These are phyloP conservation scores for Hylaea fasciaria DNA, from an alignment of 2,888 invertebrate genomes.

Conservation along the genomic window DNA sequence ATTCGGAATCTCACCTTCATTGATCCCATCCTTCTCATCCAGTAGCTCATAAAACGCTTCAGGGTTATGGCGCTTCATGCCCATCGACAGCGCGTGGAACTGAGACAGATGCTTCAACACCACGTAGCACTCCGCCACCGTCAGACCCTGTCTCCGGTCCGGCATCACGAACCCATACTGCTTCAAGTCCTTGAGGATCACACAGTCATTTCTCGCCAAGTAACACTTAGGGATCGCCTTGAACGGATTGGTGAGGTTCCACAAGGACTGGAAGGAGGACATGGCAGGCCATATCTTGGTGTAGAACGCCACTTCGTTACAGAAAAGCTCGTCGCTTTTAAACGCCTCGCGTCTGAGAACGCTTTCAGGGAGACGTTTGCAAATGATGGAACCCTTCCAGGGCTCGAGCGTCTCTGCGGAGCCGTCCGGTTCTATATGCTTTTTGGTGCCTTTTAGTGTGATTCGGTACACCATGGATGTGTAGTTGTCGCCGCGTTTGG, in stretches of 20 bases:
- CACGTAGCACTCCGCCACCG: constrained; percentile 84
- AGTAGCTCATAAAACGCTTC: constrained; percentile 82
- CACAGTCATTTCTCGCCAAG: constrained; percentile 83
- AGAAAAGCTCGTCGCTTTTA: constrained; percentile 89
- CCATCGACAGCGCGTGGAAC: constrained; percentile 87
- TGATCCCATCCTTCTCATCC: constrained; percentile 75
- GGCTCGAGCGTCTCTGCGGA: constrained; percentile 66
- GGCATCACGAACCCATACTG: constrained; percentile 86
- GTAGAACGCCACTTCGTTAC: constrained; percentile 90
- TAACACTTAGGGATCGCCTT: constrained; percentile 86
- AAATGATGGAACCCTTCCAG: constrained; percentile 88
- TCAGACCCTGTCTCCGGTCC: constrained; percentile 86
- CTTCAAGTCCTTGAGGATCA: constrained; percentile 86
- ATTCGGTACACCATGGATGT: constrained; percentile 90
- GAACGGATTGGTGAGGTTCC: constrained; percentile 74
- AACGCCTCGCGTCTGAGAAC: constrained; percentile 87
- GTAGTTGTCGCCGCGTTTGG: constrained; percentile 90
- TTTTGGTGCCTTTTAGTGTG: constrained; percentile 82
- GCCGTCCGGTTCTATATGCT: constrained; percentile 57
- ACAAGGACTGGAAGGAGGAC: constrained; percentile 81
- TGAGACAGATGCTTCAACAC: constrained; percentile 86
- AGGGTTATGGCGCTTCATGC: constrained; percentile 85
- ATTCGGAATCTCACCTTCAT: constrained; percentile 66
- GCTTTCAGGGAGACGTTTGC: constrained; percentile 89
- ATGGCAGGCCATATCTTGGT: constrained; percentile 89